These are phyloP conservation scores for Bemisia tabaci DNA, from an alignment of 1,140 invertebrate species.

Conservation along the genomic window DNA sequence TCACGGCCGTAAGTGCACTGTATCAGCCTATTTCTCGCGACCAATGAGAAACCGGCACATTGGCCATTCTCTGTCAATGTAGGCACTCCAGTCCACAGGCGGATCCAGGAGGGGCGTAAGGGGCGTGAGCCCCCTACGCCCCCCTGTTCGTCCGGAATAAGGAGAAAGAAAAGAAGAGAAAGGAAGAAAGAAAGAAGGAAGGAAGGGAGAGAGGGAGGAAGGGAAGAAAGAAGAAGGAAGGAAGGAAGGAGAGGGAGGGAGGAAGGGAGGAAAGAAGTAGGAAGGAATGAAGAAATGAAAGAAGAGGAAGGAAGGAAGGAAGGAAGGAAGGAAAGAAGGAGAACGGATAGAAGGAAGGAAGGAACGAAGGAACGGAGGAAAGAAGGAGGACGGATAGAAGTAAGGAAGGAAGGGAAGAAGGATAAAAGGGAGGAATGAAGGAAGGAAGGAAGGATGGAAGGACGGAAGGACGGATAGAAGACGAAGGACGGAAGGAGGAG, in stretches of 20 bases:
- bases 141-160: too few species aligned
- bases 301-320: not conserved
- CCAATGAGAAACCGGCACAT: too few species aligned
- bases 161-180: not conserved
- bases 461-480: constrained; percentile 1
- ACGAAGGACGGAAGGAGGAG: not conserved
- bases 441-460: not conserved
- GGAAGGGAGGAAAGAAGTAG: not conserved
- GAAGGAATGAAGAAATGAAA: constrained; percentile 11
- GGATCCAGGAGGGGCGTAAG: too few species aligned
- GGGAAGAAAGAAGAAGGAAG: not conserved
- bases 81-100: too few species aligned
- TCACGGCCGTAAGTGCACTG: too few species aligned
- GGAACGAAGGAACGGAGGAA: not conserved
- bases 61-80: too few species aligned
- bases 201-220: not conserved
- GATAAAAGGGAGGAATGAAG: not conserved
- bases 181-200: constrained; percentile 3
- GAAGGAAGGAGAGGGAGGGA: not conserved
- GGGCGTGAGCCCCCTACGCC: too few species aligned
- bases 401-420: not conserved
- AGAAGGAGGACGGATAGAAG: not conserved
- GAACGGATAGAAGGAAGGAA: not conserved
- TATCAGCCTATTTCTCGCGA: too few species aligned
- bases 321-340: not conserved